These are phyloP conservation scores for Trachelus tabidus DNA, from an alignment of 2,888 invertebrate genomes.

Conservation along the genomic window DNA sequence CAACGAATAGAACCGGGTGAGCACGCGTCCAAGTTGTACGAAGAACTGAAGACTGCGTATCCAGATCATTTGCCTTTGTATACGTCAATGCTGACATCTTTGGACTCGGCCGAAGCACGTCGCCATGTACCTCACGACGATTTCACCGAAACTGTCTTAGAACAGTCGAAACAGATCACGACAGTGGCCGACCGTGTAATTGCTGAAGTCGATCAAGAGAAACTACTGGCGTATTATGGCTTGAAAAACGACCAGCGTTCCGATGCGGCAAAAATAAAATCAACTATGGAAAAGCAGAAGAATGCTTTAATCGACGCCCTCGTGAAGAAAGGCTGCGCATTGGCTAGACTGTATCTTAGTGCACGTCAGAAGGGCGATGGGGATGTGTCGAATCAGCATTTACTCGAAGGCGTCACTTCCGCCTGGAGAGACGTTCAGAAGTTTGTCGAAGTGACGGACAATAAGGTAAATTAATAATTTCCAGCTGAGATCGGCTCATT, in stretches of 20 bases:
- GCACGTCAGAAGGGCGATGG: slow-evolving; percentile 53
- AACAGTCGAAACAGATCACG: slow-evolving; percentile 69
- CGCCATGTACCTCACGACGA: slow-evolving; percentile 65
- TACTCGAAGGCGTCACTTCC: slow-evolving; percentile 72
- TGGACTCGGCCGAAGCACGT: slow-evolving; percentile 74
- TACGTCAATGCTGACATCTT: slow-evolving; percentile 80
- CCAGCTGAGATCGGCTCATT: not conserved
- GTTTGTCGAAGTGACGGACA: slow-evolving; percentile 83
- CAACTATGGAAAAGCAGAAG: slow-evolving; percentile 87
- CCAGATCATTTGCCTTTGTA: slow-evolving; percentile 83
- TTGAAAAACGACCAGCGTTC: slow-evolving; percentile 85
- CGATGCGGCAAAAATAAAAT: slow-evolving; percentile 87
- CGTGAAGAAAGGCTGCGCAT: slow-evolving; percentile 79
- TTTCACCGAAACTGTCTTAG: slow-evolving; percentile 55
- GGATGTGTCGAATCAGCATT: slow-evolving; percentile 58
- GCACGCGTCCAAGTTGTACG: slow-evolving; percentile 78
- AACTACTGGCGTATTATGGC: slow-evolving; percentile 84
- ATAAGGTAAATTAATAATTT: slow-evolving; percentile 71
- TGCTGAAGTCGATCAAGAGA: slow-evolving; percentile 79
- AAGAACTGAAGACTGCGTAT: slow-evolving; percentile 77
- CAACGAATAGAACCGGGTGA: slow-evolving; percentile 70
- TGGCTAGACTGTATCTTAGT: slow-evolving; percentile 72
- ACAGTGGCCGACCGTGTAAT: slow-evolving; percentile 76
- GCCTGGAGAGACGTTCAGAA: slow-evolving; percentile 80
- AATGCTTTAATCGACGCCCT: slow-evolving; percentile 83